Evolutionary conservation across 2,113 vertebrate genomes (phyloP), one percentile per base, ranked within the genome.

Genomic region (Chlamydotis undulata): DNA sequence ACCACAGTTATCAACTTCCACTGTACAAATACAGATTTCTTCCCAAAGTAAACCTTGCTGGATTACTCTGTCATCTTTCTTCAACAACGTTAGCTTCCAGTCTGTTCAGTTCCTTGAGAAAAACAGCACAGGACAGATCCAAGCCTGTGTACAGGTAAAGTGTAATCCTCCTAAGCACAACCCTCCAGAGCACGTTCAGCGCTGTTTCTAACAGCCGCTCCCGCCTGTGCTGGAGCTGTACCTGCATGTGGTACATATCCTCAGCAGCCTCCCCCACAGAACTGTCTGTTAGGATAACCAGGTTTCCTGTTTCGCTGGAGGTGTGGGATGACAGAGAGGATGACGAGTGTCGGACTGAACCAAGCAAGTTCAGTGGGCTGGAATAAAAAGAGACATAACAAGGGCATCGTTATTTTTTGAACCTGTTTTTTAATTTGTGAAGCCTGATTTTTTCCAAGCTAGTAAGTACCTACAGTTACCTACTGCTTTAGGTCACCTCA

Each of bases 311-410:
- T 97, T 99, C 99, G 12, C 99, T 99, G 71, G 99, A 99, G 11
- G 99, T 98, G 93, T 99, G 99, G 47, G 99, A 99, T 5, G 99
- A 99, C 96, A 99, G 98, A 56, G 99, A 99, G 93, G 99, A 99
- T 7, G 99, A 99, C 0, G 99, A 99, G 96, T 99, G 99, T 83
- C 99, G 98, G 75, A 99, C 99, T 5, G 99, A 99, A 59, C 99
- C 99, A 93, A 99, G 98, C 91, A 99, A 96, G 94, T 98, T 99
- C 97, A 99, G 97, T 61, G 99, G 99, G 98, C 99, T 99, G 98
- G 17, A 86, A 96, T n/a, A 21, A 81, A 96, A 94, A 33, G 74
- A 96, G 68, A 96, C 96, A 93, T 94, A 55, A 89, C 16, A 91
- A 81, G n/a, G 56, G 28, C 67, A 52, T 47, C 7, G 45, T 75